Evolutionary conservation across 1,140 invertebrate species (phyloP).

Genomic region (Eubasilissa regina): DNA sequence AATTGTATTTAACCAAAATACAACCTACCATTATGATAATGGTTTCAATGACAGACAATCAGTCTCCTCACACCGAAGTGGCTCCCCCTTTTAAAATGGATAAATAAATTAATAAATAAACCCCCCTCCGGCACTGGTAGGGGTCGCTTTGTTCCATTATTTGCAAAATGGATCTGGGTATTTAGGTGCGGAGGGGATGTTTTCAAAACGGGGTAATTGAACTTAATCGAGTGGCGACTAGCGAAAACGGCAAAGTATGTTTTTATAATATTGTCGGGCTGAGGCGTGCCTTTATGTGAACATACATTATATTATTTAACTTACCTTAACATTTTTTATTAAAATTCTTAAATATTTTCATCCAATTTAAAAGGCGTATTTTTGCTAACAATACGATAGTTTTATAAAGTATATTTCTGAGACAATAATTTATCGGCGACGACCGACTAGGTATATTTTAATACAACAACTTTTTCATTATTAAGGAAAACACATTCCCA

Average conservation of each 20-base stretch:
- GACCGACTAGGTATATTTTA: too few species aligned
- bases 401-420: too few species aligned
- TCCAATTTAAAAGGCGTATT: too few species aligned
- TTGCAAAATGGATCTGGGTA: slow-evolving; percentile 45
- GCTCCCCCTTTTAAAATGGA: slow-evolving; percentile 46
- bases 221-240: slow-evolving; percentile 48
- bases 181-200: slow-evolving; percentile 41
- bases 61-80: background rate
- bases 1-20: background rate
- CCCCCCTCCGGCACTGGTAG: background rate
- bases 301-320: too few species aligned
- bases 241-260: slow-evolving; percentile 37
- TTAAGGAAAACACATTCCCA: too few species aligned
- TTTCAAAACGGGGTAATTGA: slow-evolving; percentile 52
- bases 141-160: slow-evolving; percentile 49
- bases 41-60: slow-evolving; percentile 12
- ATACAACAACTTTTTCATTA: too few species aligned
- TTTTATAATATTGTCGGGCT: slow-evolving; percentile 17
- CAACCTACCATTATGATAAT: background rate
- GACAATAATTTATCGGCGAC: too few species aligned
- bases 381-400: too few species aligned
- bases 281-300: slow-evolving; percentile 7
- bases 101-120: slow-evolving; percentile 42
- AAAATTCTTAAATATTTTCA: too few species aligned
- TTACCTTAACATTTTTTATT: too few species aligned